phyloP scores from a whole-genome alignment of 2,113 vertebrate genomes.

The Muscicapa adusta region DNA sequence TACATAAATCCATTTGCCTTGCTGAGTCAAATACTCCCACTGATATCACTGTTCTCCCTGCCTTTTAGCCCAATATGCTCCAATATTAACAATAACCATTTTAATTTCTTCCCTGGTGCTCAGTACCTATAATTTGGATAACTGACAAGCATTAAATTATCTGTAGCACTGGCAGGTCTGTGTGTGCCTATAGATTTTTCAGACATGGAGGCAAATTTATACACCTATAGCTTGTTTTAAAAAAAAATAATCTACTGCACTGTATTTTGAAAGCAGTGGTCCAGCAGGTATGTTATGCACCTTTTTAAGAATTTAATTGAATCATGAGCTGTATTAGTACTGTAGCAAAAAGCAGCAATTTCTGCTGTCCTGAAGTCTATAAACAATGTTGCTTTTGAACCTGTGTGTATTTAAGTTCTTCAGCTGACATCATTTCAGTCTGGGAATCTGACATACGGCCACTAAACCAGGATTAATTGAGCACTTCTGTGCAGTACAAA shows the following conservation, averaged over 20 bases:
- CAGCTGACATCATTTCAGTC: slow-evolving; percentile 75
- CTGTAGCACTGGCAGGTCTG: neutral
- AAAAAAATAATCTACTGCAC: neutral
- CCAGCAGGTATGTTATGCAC: neutral
- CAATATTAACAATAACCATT: slow-evolving; percentile 1
- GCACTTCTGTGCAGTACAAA: slow-evolving; percentile 84
- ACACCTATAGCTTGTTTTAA: neutral
- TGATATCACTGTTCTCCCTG: neutral
- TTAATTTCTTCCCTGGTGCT: neutral
- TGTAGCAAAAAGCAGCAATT: slow-evolving; percentile 14
- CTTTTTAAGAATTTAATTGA: neutral
- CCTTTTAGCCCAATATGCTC: neutral
- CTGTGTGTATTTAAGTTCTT: slow-evolving; percentile 71
- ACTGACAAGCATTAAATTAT: neutral
- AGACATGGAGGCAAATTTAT: neutral
- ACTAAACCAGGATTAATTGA: slow-evolving; percentile 80
- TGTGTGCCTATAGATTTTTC: neutral
- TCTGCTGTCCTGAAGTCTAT: slow-evolving; percentile 47
- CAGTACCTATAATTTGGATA: neutral
- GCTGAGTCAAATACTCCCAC: neutral
- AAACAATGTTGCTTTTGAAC: slow-evolving; percentile 64
- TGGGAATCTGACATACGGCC: slow-evolving; percentile 80
- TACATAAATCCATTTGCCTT: slow-evolving; percentile 12
- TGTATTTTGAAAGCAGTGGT: neutral
- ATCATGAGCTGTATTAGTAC: neutral